Evolutionary conservation across 2,888 invertebrate species (phyloP), one percentile per base, ranked within the genome.

Genomic region (Harpalus rufipes): DNA sequence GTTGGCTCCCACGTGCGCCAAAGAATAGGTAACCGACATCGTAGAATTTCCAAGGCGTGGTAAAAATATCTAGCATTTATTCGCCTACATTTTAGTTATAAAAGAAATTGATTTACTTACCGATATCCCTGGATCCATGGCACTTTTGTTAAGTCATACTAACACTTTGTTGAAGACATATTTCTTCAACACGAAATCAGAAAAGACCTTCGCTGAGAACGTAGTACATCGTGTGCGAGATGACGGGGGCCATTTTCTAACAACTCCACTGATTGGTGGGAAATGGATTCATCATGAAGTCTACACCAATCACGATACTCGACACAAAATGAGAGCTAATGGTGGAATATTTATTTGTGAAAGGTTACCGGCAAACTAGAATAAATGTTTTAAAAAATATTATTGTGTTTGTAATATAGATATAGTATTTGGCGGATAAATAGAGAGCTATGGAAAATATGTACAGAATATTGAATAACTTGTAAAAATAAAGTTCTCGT

Each of bases 41-140:
- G 59, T 10, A 39, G 80, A 56, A 80, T 68, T 72, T 21, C 58
- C 63, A 80, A 85, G 85, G 85, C 72, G 85, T 85, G 85, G 85
- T 85, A 72, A 61, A 76, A 32, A 25, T 16, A 41, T 32, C 14
- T 10, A 65, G 21, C 41, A 56, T 78, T 63, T 63, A 25, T 25
- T 65, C 25, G 25, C 18, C 14, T 8, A 56, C 21, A 68, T 18
- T 44, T 14, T 51, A 80, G 10, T 41, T 56, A 78, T 41, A 25
- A 61, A 61, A 61, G 16, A 65, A 7, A 41, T 39, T 16, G 68
- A 80, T 72, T 41, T 16, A 68, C 80, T 85, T 21, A 85, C 85
- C 85, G 68, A 85, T 85, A 80, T 85, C 72, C 85, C 72, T 79
- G 80, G 85, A 85, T 85, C 85, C 85, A 85, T 85, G 85, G 85